Evolutionary conservation across 1,140 invertebrate genomes (phyloP).

Genomic region (Sitodiplosis mosellana): DNA sequence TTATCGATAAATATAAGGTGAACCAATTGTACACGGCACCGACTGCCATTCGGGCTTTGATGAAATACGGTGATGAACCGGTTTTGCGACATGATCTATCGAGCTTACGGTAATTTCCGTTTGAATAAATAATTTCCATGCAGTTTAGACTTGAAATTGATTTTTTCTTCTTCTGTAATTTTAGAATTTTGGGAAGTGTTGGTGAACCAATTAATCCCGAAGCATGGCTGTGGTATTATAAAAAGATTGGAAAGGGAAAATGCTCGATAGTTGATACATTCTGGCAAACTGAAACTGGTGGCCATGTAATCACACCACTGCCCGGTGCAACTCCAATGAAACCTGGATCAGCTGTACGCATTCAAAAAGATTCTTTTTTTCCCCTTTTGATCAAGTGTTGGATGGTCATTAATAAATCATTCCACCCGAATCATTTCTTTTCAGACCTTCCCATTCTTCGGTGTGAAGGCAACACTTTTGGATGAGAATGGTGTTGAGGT

Average conservation of each 20-base stretch:
- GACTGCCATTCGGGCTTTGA: slow-evolving; percentile 88
- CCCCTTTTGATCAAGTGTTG: neutral
- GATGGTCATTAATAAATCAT: neutral
- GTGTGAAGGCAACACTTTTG: slow-evolving; percentile 71
- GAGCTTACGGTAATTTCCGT: slow-evolving; percentile 27
- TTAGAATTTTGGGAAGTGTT: slow-evolving; percentile 77
- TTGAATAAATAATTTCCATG: neutral
- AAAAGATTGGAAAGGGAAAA: slow-evolving; percentile 57
- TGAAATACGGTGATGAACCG: slow-evolving; percentile 74
- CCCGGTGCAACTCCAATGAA: slow-evolving; percentile 92
- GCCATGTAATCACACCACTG: slow-evolving; percentile 83
- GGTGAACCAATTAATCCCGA: slow-evolving; percentile 96
- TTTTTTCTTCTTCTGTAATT: neutral
- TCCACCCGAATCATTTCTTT: slow-evolving; percentile 12
- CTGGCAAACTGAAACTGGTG: slow-evolving; percentile 98
- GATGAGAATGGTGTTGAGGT: slow-evolving; percentile 77
- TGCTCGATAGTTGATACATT: slow-evolving; percentile 95
- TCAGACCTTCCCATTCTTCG: slow-evolving; percentile 92
- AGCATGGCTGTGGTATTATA: slow-evolving; percentile 96
- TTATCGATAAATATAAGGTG: slow-evolving; percentile 89
- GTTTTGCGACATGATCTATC: slow-evolving; percentile 42
- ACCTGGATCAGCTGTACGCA: slow-evolving; percentile 83
- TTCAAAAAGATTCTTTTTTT: neutral
- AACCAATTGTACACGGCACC: slow-evolving; percentile 97
- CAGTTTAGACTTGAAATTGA: neutral